Base-by-base conservation (phyloP, 1,140 invertebrate genomes). In the Drosophila trapezifrons region DNA sequence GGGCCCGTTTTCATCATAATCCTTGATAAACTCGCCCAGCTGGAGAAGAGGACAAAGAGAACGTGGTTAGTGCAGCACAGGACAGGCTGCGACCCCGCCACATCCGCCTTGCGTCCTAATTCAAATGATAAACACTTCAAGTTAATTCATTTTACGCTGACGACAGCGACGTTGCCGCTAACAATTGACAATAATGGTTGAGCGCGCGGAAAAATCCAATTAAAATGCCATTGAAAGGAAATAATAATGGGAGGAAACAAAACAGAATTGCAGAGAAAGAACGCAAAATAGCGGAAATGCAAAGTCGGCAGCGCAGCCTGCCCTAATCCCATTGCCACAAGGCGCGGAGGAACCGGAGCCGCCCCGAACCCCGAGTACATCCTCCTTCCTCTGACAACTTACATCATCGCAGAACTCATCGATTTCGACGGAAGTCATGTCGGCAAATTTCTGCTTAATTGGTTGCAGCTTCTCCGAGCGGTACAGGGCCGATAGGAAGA, bases 381-480 rank as follows among this genome's bases (percentile, higher is more conserved):
- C 32, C 58, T 25, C 13, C 9, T 18, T 25, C 22, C 49, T 51
- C 64, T 42, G 58, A 60, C 60, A 78, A 80, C 86, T 89, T 89
- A 92, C 91, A 85, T 95, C 94, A 13, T 92, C 90, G 22, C 93
- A 92, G 93, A 98, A 98, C 12, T 94, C 94, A 15, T 94, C 92
- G 73, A 98, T 96, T 91, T 97, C 95, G 0, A 93, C 91, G 25
- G 95, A 90, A 29, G 96, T 97, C 78, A 96, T 92, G 72, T 96
- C 94, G 17, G 96, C 96, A 92, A 98, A 98, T 80, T 96, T 95
- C 32, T 95, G 95, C 79, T 95, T 96, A 8, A 96, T 96, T 60
- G 94, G 93, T 76, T 96, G 94, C 40, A 96, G 90, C 8, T 95
- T 95, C 49, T 94, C 94, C 13, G 93, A 93, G 62, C 96, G 93